Evolutionary conservation across 2,888 invertebrate genomes (phyloP), one percentile per base, ranked within the genome.

Genomic region (Pollenia griseotomentosa): DNA sequence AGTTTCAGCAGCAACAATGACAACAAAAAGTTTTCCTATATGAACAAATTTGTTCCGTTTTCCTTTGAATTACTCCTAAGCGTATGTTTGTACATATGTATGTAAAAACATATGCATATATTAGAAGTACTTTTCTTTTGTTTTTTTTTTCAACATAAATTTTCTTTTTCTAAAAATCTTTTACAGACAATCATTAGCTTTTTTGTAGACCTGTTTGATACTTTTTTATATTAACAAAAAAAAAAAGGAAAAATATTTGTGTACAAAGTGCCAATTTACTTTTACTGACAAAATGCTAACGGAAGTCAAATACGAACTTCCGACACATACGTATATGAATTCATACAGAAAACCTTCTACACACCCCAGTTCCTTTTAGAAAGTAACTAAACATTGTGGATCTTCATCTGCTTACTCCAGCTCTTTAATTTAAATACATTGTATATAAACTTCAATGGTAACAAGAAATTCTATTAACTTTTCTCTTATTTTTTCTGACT

Each of bases 301-400:
- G 88, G 88, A 88, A 89, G 86, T 89, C 88, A 84, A 86, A 86
- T 81, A 84, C 83, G 77, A 83, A 88, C 88, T 88, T 88, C 88
- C 88, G 88, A 70, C 81, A 83, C 74, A 78, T 70, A 75, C 65
- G 71, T 51, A 81, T 57, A 68, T 33, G 19, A 53, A 46, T 40
- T 55, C 71, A 82, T 57, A 61, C 53, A 61, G 53, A 61, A 63
- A 33, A 33, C 33, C 61, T 44, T 57, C 8, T 14, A 33, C 63
- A 42, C 51, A 53, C 51, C 51, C 57, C 10, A 16, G 14, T 70
- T 42, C n/a, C 42, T 33, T 46, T n/a, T 16, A 9, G 2, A 65
- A 75, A 51, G 40, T 33, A 33, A 33, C 33, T 33, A 33, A 33
- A 33, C 33, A 33, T 33, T 33, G 33, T 33, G 33, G 33, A 5